Conservation (phyloP, 2,113 vertebrate species). For the Datnioides undecimradiatus region DNA sequence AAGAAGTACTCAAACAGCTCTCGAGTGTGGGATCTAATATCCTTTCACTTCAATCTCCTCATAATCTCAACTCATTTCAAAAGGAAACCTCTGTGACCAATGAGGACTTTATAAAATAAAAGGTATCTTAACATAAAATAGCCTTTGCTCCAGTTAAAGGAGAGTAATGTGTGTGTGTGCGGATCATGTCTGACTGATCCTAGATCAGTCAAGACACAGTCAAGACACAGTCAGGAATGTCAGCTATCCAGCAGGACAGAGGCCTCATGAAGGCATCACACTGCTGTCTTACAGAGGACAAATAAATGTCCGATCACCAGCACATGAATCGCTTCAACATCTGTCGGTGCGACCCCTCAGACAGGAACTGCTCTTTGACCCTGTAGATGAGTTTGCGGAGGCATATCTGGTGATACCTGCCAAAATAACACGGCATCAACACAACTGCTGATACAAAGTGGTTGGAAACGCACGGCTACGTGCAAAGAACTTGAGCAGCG, state of each 20-base stretch:
- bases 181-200: conserved; percentile 17
- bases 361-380: conserved; percentile 23
- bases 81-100: conserved; percentile 15
- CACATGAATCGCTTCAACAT: conserved; percentile 41
- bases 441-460: not conserved
- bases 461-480: not conserved
- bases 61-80: too few relatives aligned
- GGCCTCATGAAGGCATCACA: conserved; percentile 34
- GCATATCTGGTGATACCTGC: not conserved
- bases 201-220: conserved; percentile 22
- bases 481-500: not conserved
- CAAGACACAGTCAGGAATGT: conserved; percentile 43
- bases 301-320: conserved; percentile 44
- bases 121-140: conserved; percentile 9
- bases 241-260: conserved; percentile 25
- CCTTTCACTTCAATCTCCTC: conserved; percentile 2
- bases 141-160: not conserved
- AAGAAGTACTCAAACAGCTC: not conserved
- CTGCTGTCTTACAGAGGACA: conserved; percentile 31
- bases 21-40: not conserved
- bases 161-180: conserved; percentile 2
- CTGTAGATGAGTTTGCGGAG: not conserved
- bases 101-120: conserved; percentile 35
- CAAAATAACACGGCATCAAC: conserved; percentile 6
- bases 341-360: conserved; percentile 22